These are phyloP conservation scores for Peromyscus eremicus DNA, from an alignment of 2,797 vertebrate genomes.

Conservation along the genomic window DNA sequence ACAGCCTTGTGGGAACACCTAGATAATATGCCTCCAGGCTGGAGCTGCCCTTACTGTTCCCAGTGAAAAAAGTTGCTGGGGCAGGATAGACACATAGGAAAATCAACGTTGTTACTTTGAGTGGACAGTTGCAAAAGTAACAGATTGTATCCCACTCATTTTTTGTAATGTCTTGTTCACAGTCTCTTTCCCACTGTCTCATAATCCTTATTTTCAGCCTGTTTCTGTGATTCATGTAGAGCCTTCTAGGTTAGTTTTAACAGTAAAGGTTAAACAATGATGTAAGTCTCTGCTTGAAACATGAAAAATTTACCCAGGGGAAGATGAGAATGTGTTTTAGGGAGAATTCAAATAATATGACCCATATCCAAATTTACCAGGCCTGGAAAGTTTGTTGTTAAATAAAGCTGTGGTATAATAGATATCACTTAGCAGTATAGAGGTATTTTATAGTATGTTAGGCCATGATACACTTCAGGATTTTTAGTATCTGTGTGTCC, in stretches of 20 bases:
- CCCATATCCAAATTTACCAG: constrained; percentile 28
- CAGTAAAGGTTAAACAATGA: constrained; percentile 35
- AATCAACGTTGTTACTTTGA: neutral
- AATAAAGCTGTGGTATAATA: neutral
- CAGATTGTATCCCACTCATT: neutral
- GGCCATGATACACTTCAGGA: neutral
- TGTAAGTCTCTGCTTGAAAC: constrained; percentile 11
- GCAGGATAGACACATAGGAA: neutral
- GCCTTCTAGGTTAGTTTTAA: neutral
- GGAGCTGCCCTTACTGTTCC: neutral
- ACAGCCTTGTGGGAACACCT: neutral
- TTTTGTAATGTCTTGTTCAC: neutral
- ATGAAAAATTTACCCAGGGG: neutral
- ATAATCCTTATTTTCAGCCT: neutral
- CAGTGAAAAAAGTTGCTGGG: neutral
- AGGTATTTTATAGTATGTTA: constrained; percentile 4
- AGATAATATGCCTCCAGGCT: neutral
- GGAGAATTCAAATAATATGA: constrained; percentile 4
- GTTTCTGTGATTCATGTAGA: neutral
- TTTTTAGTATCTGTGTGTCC: neutral
- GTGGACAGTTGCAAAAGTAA: neutral
- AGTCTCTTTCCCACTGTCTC: neutral
- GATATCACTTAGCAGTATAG: neutral
- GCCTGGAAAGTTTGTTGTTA: neutral
- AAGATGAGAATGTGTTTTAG: neutral